Conservation (phyloP, 2,113 vertebrate species). For the Deroptyus accipitrinus region DNA sequence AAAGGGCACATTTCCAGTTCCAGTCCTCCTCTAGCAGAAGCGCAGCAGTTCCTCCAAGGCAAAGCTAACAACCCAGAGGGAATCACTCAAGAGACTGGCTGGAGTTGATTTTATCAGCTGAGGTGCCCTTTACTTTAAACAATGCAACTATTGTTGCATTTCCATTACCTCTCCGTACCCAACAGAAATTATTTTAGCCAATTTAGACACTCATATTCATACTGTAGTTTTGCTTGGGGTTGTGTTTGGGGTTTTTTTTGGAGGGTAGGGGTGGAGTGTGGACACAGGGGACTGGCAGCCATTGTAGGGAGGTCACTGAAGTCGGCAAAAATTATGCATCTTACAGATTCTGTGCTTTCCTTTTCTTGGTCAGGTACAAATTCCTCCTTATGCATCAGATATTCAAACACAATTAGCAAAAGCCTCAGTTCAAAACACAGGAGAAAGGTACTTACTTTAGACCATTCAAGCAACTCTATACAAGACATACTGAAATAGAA, state of each 20-base stretch:
- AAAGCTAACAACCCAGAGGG: not conserved
- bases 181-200: not conserved
- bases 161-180: not conserved
- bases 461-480: not conserved
- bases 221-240: not conserved
- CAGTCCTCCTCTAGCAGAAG: not conserved
- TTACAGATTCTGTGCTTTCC: not conserved
- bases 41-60: not conserved
- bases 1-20: not conserved
- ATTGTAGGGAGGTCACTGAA: not conserved
- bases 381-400: not conserved
- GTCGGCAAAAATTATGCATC: not conserved
- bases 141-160: not conserved
- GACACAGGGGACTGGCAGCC: not conserved
- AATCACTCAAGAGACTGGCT: not conserved
- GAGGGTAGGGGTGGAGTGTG: rapidly evolving
- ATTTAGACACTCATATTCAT: not conserved
- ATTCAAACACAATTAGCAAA: not conserved
- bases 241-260: not conserved
- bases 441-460: not conserved
- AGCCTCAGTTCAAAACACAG: not conserved
- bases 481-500: not conserved
- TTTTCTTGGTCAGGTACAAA: not conserved
- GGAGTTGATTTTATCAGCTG: not conserved
- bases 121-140: not conserved